Conservation (phyloP, 2,888 invertebrate genomes). For the Dasypogon diadema region DNA sequence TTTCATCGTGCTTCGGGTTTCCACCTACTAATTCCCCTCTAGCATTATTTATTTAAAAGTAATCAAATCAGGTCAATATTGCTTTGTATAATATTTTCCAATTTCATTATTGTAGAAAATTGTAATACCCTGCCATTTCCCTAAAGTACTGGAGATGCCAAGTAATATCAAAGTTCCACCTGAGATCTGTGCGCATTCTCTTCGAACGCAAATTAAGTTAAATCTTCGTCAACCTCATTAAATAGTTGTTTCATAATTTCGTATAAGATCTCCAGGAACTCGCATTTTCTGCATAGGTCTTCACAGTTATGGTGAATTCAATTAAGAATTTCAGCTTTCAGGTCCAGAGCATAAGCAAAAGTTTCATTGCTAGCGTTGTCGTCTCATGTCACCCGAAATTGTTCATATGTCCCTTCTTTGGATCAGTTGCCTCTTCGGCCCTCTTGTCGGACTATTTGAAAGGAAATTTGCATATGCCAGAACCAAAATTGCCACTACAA, state of each 20-base stretch:
- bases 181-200: neutral
- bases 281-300: slow-evolving; percentile 47
- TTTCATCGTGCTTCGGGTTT: no score
- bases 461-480: slow-evolving; percentile 57
- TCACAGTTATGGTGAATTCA: slow-evolving; percentile 44
- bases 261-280: slow-evolving; percentile 50
- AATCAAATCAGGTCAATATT: no score
- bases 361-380: slow-evolving; percentile 34
- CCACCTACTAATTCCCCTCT: no score
- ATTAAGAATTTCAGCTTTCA: slow-evolving; percentile 51
- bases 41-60: no score
- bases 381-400: slow-evolving; percentile 50
- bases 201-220: slow-evolving; percentile 58
- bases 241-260: slow-evolving; percentile 60
- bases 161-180: neutral
- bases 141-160: no score
- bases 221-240: slow-evolving; percentile 60
- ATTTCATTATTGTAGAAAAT: no score
- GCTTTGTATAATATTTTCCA: no score
- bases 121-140: no score
- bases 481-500: slow-evolving; percentile 55
- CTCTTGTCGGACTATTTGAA: slow-evolving; percentile 54
- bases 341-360: slow-evolving; percentile 49
- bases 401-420: slow-evolving; percentile 59
- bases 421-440: slow-evolving; percentile 53